Conservation (phyloP, 2,797 vertebrate genomes). For the Chaetodon trifasciatus region DNA sequence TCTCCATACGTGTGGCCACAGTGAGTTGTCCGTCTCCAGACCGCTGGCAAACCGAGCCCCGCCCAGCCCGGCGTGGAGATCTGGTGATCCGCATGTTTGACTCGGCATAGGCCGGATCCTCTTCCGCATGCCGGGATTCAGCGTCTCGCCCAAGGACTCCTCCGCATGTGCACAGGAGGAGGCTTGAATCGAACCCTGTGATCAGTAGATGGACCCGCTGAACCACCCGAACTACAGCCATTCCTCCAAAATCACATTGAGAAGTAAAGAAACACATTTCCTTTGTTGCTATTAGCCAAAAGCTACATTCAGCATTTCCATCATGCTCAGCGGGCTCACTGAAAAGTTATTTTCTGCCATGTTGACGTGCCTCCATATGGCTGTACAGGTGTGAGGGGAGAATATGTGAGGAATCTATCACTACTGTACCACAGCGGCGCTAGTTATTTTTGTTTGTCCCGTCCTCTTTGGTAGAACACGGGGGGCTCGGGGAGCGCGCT, state of each 20-base stretch:
- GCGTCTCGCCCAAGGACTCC: too few relatives aligned
- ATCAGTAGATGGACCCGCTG: too few relatives aligned
- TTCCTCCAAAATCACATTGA: not conserved
- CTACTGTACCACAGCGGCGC: conserved; percentile 50
- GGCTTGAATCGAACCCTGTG: too few relatives aligned
- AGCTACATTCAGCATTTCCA: conserved; percentile 31
- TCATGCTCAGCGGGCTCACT: conserved; percentile 40
- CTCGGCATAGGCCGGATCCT: too few relatives aligned
- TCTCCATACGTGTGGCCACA: too few relatives aligned
- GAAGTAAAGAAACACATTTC: conserved; percentile 7
- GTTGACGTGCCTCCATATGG: conserved; percentile 75
- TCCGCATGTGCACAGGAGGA: too few relatives aligned
- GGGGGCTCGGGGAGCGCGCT: conserved; percentile 45
- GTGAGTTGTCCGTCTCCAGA: too few relatives aligned
- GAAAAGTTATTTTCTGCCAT: conserved; percentile 72
- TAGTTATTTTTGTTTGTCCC: conserved; percentile 75
- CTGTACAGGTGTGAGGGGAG: conserved; percentile 77
- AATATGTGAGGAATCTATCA: conserved; percentile 72
- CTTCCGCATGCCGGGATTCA: too few relatives aligned
- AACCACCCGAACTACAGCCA: too few relatives aligned
- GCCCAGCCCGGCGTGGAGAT: too few relatives aligned
- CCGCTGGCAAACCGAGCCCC: too few relatives aligned
- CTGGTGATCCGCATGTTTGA: too few relatives aligned
- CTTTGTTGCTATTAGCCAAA: conserved; percentile 19
- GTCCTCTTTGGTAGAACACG: conserved; percentile 62